Evolutionary conservation across 2,888 invertebrate species (phyloP).

Genomic region (Drosophila flavopinicola): DNA sequence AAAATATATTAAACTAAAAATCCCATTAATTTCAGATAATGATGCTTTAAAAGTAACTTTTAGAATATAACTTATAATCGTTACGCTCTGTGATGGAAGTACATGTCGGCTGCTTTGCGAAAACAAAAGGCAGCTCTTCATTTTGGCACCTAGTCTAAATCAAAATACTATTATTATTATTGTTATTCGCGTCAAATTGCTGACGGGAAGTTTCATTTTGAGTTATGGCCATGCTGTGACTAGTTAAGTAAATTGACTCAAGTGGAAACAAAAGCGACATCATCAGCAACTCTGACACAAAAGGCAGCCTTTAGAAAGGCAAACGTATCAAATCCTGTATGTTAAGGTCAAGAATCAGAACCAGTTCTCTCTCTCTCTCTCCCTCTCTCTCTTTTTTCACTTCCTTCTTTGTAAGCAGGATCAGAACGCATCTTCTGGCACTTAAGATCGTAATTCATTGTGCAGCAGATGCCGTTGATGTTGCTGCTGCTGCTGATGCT

Average conservation of each 20-base stretch:
- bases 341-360: slow-evolving; percentile 54
- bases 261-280: slow-evolving; percentile 40
- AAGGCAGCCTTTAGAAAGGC: slow-evolving; percentile 65
- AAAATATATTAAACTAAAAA: too few relatives aligned
- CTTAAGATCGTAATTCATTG: slow-evolving; percentile 57
- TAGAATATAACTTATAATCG: too few relatives aligned
- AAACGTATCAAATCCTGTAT: slow-evolving; percentile 58
- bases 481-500: slow-evolving; percentile 17
- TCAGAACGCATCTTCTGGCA: slow-evolving; percentile 29
- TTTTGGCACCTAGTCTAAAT: slow-evolving; percentile 35
- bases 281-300: slow-evolving; percentile 28
- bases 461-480: slow-evolving; percentile 9
- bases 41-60: too few relatives aligned
- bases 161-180: slow-evolving; percentile 41
- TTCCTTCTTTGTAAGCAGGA: slow-evolving; percentile 57
- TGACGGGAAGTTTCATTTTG: slow-evolving; percentile 71
- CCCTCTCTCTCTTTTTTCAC: too few relatives aligned
- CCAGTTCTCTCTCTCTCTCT: slow-evolving; percentile 40
- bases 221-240: slow-evolving; percentile 54
- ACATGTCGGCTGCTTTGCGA: background rate
- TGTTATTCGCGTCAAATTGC: slow-evolving; percentile 31
- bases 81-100: too few relatives aligned
- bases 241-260: slow-evolving; percentile 22
- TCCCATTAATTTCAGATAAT: too few relatives aligned
- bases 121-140: slow-evolving; percentile 22